phyloP scores from a whole-genome alignment of 2,888 invertebrate species.

The Lampropteryx suffumata region DNA sequence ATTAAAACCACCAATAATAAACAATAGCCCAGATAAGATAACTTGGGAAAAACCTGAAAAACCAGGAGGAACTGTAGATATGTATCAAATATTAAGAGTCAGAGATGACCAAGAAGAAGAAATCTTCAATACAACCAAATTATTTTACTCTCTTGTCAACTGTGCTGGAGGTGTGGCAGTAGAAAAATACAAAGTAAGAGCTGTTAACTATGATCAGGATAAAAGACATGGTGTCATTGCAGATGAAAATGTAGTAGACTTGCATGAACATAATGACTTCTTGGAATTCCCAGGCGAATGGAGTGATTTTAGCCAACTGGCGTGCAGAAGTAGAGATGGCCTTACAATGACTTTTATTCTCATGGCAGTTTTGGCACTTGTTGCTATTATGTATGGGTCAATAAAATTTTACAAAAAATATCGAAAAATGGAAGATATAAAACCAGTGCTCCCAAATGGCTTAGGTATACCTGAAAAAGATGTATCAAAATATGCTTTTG shows the following conservation, averaged over 20 bases:
- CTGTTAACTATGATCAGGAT: slow-evolving; percentile 68
- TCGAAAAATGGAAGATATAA: slow-evolving; percentile 86
- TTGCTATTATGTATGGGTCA: slow-evolving; percentile 58
- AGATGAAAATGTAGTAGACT: slow-evolving; percentile 46
- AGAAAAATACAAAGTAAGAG: slow-evolving; percentile 69
- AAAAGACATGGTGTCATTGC: slow-evolving; percentile 55
- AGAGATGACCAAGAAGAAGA: slow-evolving; percentile 56
- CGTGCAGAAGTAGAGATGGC: slow-evolving; percentile 60
- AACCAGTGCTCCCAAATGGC: slow-evolving; percentile 86
- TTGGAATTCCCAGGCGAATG: slow-evolving; percentile 62
- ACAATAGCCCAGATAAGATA: slow-evolving; percentile 55
- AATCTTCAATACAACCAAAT: slow-evolving; percentile 50
- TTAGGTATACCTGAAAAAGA: slow-evolving; percentile 78
- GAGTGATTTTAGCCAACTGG: slow-evolving; percentile 61
- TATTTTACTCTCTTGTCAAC: slow-evolving; percentile 45
- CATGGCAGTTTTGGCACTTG: slow-evolving; percentile 55
- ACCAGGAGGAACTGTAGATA: slow-evolving; percentile 80
- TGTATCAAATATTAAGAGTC: slow-evolving; percentile 79
- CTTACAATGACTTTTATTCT: slow-evolving; percentile 61
- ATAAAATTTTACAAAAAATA: slow-evolving; percentile 83
- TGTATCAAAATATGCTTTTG: slow-evolving; percentile 66
- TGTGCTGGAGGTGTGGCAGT: slow-evolving; percentile 61
- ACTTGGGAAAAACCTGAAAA: slow-evolving; percentile 77
- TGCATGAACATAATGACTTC: slow-evolving; percentile 36
- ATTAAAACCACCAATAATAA: slow-evolving; percentile 56